Conservation (phyloP, 2,113 vertebrate species). For the Ophiodon elongatus region DNA sequence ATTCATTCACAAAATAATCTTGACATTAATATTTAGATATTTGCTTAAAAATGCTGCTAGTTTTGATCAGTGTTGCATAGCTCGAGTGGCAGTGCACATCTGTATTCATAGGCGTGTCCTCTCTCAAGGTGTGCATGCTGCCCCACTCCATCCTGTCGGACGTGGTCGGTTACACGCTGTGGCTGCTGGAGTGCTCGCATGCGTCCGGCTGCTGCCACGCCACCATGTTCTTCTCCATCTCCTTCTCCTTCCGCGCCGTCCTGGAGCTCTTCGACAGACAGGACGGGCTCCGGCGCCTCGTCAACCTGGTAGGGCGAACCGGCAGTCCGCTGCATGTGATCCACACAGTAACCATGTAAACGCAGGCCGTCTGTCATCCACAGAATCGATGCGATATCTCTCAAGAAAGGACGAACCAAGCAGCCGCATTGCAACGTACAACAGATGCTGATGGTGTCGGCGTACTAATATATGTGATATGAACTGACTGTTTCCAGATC, state of each 20-base stretch:
- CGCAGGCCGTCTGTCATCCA: too few relatives aligned
- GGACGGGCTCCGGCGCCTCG: conserved; percentile 95
- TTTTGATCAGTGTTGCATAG: not conserved
- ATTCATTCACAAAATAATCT: not conserved
- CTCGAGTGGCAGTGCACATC: conserved; percentile 12
- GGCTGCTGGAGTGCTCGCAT: conserved; percentile 98
- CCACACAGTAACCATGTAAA: not conserved
- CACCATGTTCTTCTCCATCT: conserved; percentile 99
- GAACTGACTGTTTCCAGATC: conserved; percentile 85
- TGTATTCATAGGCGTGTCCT: conserved; percentile 40
- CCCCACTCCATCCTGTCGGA: conserved; percentile 94
- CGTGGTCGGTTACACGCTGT: conserved; percentile 96
- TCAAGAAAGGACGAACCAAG: too few relatives aligned
- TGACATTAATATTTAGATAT: not conserved
- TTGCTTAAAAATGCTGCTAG: not conserved
- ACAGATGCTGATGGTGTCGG: not conserved
- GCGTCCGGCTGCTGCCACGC: conserved; percentile 99
- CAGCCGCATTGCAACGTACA: too few relatives aligned
- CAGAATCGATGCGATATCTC: too few relatives aligned
- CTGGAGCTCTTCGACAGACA: conserved; percentile 97
- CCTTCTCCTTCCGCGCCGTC: conserved; percentile 97
- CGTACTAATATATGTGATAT: conserved; percentile 5
- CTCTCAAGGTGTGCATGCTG: conserved; percentile 86
- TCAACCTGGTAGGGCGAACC: conserved; percentile 89
- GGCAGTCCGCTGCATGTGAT: not conserved